A percentile compares a stretch with the other conserved stretches of the same genome.
These are phyloP conservation scores for Gorsachius goisagi DNA, from an alignment of 2,113 vertebrate species.

Conservation along the genomic window DNA sequence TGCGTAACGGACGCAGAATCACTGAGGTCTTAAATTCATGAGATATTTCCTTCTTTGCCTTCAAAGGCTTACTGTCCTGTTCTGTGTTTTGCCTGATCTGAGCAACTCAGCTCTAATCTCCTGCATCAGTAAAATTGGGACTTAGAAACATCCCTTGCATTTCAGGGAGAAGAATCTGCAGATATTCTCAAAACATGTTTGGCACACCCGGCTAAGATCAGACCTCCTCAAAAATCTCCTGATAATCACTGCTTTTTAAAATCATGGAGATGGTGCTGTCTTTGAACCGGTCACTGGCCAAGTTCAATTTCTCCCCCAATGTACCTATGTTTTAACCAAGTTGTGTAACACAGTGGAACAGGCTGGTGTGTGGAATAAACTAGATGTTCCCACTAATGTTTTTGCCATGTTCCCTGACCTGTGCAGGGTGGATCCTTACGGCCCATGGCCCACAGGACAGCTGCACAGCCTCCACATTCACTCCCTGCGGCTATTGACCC, in stretches of 20 bases:
- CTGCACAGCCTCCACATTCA: neutral
- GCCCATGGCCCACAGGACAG: neutral
- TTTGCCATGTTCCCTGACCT: neutral
- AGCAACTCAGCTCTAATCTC: neutral
- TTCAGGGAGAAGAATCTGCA: neutral
- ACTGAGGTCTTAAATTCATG: neutral
- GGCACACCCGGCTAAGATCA: neutral
- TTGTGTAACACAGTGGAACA: neutral
- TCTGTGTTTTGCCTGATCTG: neutral
- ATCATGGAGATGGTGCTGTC: neutral
- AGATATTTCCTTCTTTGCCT: neutral
- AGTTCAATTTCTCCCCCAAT: neutral
- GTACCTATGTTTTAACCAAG: neutral
- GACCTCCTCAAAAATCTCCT: neutral
- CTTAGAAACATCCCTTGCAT: neutral
- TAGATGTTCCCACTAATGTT: neutral
- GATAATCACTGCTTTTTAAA: neutral
- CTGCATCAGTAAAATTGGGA: neutral
- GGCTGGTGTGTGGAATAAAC: neutral
- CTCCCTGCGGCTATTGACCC: too few species aligned
- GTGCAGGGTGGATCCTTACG: neutral
- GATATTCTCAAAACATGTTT: neutral
- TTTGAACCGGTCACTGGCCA: neutral
- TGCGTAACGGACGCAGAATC: neutral
- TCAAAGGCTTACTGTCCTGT: neutral